Evolutionary conservation across 1,140 invertebrate genomes (phyloP), one percentile per base, ranked within the genome.

Genomic region (Heliconius himera): DNA sequence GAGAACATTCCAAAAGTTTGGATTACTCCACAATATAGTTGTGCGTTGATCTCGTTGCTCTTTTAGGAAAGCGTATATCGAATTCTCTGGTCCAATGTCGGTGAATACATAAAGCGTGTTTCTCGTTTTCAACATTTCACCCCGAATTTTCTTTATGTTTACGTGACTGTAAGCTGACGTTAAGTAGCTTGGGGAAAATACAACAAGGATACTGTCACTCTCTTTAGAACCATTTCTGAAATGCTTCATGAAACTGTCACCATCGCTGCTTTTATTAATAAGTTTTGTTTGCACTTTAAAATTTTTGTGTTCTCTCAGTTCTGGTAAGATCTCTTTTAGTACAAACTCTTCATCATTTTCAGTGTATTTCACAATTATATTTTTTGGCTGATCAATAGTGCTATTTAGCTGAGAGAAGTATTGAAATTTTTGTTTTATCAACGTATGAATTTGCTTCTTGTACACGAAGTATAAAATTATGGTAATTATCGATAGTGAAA

Each of bases 101-200:
- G 87, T 88, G 83, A 93, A 94, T 74, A 93, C 82, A 77, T 89
- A 92, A 83, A 94, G 84, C 22, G 91, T 92, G 60, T 93, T 90
- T 83, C 87, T 88, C 36, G 88, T 84, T 81, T 92, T 91, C 75
- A 89, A 83, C 91, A 94, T 94, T 84, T 90, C 89, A n/a, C 88
- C 88, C 54, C 88, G 89, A 81, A 94, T 94, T 87, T 92, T 94
- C 84, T 92, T 93, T 83, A 94, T 93, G 74, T 92, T 90, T 70
- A 93, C 86, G 73, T 93, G 85, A 81, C 88, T 90, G 78, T 91
- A 94, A 80, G 84, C 82, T 71, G 89, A 87, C 81, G 82, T 90
- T 86, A 94, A 88, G 82, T 91, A 93, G 87, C 92, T 93, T 18
- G 91, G 86, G 18, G 92, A 90, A 84, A 94, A 94, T 73, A 94